Evolutionary conservation across 2,888 invertebrate species (phyloP).

Genomic region (Theristus sp.): DNA sequence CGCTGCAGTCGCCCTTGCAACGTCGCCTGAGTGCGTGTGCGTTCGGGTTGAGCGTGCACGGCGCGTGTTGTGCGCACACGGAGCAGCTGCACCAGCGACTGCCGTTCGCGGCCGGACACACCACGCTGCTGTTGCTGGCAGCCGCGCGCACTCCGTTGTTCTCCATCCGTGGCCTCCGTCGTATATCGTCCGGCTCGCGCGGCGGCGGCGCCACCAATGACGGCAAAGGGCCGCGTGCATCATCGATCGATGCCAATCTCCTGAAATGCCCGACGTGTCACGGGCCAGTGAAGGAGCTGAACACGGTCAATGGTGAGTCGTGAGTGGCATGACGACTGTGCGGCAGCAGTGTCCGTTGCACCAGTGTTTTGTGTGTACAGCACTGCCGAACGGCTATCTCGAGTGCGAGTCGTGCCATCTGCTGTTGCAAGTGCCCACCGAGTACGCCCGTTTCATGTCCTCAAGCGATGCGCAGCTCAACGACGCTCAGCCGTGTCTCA

Average conservation of each 20-base stretch:
- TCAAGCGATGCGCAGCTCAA: background rate
- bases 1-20: background rate
- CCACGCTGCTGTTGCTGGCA: no score
- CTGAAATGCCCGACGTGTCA: background rate
- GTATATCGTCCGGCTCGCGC: background rate
- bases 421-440: background rate
- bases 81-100: background rate
- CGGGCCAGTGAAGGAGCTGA: background rate
- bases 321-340: background rate
- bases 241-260: background rate
- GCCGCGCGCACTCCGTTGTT: background rate
- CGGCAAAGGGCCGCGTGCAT: background rate
- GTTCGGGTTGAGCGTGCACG: background rate
- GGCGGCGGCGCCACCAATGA: background rate
- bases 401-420: background rate
- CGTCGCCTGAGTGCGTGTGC: background rate
- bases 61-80: background rate
- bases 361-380: background rate
- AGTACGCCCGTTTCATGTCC: background rate
- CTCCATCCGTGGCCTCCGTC: background rate
- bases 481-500: no score
- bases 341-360: background rate
- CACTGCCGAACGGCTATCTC: background rate
- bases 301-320: background rate
- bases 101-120: no score